Conservation (phyloP, 2,797 vertebrate species). For the Alauda arvensis region DNA sequence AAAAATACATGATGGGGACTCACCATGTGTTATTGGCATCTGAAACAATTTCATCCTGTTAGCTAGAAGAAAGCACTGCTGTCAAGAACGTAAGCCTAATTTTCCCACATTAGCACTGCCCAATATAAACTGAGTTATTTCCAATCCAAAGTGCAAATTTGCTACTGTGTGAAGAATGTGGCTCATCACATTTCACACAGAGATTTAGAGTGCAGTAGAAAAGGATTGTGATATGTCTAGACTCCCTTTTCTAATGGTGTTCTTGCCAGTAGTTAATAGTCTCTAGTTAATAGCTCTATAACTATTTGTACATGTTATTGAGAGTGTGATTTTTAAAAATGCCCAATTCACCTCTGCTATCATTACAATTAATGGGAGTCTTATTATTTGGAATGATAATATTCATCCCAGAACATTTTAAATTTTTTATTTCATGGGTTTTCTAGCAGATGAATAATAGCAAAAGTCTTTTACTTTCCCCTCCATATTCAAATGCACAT, state of each 20-base stretch:
- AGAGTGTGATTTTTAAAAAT: neutral
- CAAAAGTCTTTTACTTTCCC: neutral
- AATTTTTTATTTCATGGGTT: neutral
- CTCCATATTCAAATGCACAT: neutral
- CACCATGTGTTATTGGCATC: conserved; percentile 32
- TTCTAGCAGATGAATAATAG: neutral
- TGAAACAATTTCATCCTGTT: conserved; percentile 24
- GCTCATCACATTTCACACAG: neutral
- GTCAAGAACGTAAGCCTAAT: neutral
- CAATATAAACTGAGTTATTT: neutral
- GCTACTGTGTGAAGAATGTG: neutral
- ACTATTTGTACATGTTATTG: neutral
- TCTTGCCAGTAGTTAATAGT: neutral
- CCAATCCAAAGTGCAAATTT: conserved; percentile 9
- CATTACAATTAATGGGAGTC: neutral
- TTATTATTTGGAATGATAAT: neutral
- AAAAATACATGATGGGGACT: conserved; percentile 30
- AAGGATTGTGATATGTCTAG: neutral
- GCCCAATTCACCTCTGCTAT: neutral
- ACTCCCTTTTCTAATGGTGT: neutral
- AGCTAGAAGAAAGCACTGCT: neutral
- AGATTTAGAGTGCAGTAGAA: neutral
- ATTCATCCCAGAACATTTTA: neutral
- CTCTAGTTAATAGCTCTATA: neutral
- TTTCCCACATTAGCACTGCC: conserved; percentile 18